Base-by-base conservation (phyloP, 2,113 vertebrate species). In the Mola mola region DNA sequence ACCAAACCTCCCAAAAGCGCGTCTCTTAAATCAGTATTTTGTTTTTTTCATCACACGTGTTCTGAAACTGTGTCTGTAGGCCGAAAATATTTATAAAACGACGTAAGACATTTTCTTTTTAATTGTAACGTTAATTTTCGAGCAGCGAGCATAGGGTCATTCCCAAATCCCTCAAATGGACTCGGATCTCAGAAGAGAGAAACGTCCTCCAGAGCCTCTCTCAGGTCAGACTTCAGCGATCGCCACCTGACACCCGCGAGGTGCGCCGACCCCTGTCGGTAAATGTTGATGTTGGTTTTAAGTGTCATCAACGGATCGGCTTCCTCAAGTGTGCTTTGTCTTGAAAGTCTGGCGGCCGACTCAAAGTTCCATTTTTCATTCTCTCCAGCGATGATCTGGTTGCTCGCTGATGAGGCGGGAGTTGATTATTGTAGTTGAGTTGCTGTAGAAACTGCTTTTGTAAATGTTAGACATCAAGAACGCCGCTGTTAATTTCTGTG, bases 231-330 rank as follows among this genome's bases (percentile, higher is more conserved):
- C 33, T 24, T 41, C 53, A 1, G 66, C 59, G 37, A 34, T 41
- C 49, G 73, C 72, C 89, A 85, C 76, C 64, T 81, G 85, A 88
- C 64, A 46, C 82, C 62, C 42, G 50, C 75, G 61, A 75, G 65
- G 75, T 64, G 84, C 76, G 78, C 12, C 63, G 79, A 82, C 81
- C 82, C 82, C 79, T 52, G 72, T 72, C 72, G 67, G 78, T 74
- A 82, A 90, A 88, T 89, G 89, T 87, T 87, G 83, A 20, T 69
- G 56, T 61, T 82, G 85, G 84, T 86, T 79, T 89, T 71, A 81
- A 78, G 78, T 83, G 83, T 76, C 86, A 72, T 88, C 83, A 78
- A 79, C 74, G 78, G 84, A 81, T 80, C 73, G 72, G 21, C 74
- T 21, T 48, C 73, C 63, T 75, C 37, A 19, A 79, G 66, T 64